Base-by-base conservation (phyloP, 2,113 vertebrate genomes). In the Formicarius rufipectus region DNA sequence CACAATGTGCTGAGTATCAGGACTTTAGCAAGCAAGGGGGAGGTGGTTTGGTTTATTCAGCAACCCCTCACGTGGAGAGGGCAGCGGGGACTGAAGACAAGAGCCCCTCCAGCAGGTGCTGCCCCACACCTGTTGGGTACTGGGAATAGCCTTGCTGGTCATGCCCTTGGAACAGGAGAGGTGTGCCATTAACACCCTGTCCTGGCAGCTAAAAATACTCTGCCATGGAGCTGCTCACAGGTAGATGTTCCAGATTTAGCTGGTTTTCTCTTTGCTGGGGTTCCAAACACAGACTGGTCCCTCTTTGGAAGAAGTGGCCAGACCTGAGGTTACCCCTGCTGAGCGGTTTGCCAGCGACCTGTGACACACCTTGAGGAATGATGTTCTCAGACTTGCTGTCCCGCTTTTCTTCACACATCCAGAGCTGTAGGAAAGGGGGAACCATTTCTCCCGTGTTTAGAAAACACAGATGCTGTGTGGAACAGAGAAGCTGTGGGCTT, bases 231-330 rank as follows among this genome's bases (percentile, higher is more conserved):
- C 72, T 79, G 79, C 75, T 93, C 90, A 53, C 88, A 96, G 96
- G 93, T 94, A 95, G 14, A 90, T 58, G 77, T 93, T 92, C 86
- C 92, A 89, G 60, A 84, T 68, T 44, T 71, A 93, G 90, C 30
- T 33, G 66, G 14, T 67, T 60, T 78, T 86, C 72, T 84, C 20
- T 74, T 84, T 81, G 25, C 52, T 55, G 33, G 33, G 20, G 3
- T 67, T 85, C 82, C 30, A 21, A 45, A 39, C 52, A 25, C 11
- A 24, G 9, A 11, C 47, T 47, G 17, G 20, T 72, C 37, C 39
- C 62, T 49, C 66, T 72, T 35, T 62, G 67, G 68, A 39, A 56
- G 45, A 63, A 40, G 49, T 18, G 8, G 25, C 45, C 33, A 9
- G 45, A 47, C 47, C 42, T 59, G 62, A 69, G 68, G 28, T 44